phyloP scores from a whole-genome alignment of 2,888 invertebrate species.

The Lepidochrysops patricia region DNA sequence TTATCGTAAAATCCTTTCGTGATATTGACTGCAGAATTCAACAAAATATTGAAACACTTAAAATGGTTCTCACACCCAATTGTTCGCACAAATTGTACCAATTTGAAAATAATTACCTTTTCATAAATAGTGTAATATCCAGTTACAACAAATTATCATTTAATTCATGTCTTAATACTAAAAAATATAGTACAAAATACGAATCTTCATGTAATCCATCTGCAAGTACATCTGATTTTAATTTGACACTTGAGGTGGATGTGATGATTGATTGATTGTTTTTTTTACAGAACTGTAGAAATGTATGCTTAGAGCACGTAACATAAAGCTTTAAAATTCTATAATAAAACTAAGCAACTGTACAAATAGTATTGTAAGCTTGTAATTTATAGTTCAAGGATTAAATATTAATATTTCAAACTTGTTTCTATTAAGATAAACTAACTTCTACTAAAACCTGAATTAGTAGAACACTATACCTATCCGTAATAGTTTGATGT shows the following conservation, averaged over 20 bases:
- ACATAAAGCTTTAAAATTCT: neutral
- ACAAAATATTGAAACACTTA: neutral
- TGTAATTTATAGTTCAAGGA: too few species aligned
- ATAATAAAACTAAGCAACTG: too few species aligned
- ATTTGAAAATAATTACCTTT: neutral
- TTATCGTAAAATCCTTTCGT: neutral
- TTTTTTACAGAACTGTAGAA: neutral
- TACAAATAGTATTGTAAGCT: too few species aligned
- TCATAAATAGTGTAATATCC: conserved; percentile 5
- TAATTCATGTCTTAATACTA: neutral
- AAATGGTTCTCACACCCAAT: neutral
- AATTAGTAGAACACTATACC: too few species aligned
- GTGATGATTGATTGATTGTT: conserved; percentile 1
- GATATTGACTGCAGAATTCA: neutral
- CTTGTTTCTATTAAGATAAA: too few species aligned
- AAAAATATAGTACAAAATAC: conserved; percentile 11
- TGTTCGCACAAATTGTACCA: neutral
- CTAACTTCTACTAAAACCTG: too few species aligned
- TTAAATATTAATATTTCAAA: too few species aligned
- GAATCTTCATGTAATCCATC: conserved; percentile 12
- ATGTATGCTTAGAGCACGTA: neutral
- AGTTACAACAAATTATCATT: conserved; percentile 4
- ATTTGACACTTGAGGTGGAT: conserved; percentile 4
- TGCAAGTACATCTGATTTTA: conserved; percentile 10
- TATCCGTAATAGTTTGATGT: too few species aligned